phyloP scores from a whole-genome alignment of 2,113 vertebrate genomes.

The Saguinus midas region DNA sequence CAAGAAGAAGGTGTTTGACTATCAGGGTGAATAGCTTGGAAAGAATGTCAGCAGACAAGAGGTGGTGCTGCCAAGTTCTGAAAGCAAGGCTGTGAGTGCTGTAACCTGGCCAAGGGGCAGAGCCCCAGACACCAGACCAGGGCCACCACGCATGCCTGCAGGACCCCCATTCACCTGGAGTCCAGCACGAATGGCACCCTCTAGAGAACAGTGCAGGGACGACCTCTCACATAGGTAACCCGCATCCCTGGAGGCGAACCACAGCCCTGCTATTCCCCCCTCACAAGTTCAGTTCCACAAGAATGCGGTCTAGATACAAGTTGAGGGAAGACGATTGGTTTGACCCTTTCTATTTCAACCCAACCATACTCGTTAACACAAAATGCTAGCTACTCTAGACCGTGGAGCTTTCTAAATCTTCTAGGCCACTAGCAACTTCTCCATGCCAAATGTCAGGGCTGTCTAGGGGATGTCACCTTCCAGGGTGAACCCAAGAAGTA shows the following conservation, averaged over 20 bases:
- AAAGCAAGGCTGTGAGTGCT: accelerated
- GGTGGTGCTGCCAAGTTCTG: accelerated
- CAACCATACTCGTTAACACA: not conserved
- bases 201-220: not conserved
- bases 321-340: not conserved
- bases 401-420: not conserved
- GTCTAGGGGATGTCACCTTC: not conserved
- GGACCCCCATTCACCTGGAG: accelerated
- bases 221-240: not conserved
- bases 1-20: not conserved
- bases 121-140: not conserved
- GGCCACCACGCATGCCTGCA: accelerated
- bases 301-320: not conserved
- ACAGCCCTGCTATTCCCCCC: accelerated
- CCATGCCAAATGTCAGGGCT: not conserved
- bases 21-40: slow-evolving; percentile 3
- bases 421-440: not conserved
- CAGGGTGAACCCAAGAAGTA: not conserved
- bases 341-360: no score
- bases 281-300: not conserved
- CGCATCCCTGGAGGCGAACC: accelerated
- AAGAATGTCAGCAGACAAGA: slow-evolving; percentile 15
- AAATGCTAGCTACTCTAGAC: not conserved
- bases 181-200: not conserved
- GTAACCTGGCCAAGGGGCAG: not conserved